Evolutionary conservation across 2,113 vertebrate species (phyloP).

Genomic region (Chlorodrepanis virens): DNA sequence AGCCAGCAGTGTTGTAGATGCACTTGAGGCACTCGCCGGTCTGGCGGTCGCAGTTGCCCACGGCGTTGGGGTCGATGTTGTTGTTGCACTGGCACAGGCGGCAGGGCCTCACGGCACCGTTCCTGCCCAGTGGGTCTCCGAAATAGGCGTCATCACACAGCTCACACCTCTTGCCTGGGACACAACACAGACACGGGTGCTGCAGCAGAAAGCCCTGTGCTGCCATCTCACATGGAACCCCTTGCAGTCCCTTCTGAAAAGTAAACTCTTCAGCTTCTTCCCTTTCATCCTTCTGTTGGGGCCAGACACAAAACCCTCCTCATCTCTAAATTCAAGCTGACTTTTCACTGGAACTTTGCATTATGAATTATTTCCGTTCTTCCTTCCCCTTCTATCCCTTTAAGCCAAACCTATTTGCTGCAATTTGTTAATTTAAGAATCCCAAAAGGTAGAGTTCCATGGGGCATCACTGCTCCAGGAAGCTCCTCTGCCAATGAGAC

Average conservation of each 20-base stretch:
- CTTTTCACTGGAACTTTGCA: not conserved
- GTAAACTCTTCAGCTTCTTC: not conserved
- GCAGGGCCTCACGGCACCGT: slow-evolving; percentile 77
- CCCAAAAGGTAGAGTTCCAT: accelerated
- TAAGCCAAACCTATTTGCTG: not conserved
- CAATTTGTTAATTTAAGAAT: not conserved
- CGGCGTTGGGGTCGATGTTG: slow-evolving; percentile 87
- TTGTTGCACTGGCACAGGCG: slow-evolving; percentile 88
- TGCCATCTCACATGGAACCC: not conserved
- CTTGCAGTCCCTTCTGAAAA: not conserved
- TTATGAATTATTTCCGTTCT: not conserved
- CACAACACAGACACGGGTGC: accelerated
- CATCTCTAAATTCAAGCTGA: not conserved
- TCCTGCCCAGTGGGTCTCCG: slow-evolving; percentile 84
- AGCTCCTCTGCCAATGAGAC: not conserved
- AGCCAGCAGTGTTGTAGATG: slow-evolving; percentile 86
- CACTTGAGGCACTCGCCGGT: slow-evolving; percentile 91
- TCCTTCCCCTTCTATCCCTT: not conserved
- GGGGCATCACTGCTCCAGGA: not conserved
- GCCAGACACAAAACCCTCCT: not conserved
- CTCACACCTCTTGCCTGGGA: slow-evolving; percentile 90
- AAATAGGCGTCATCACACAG: slow-evolving; percentile 96
- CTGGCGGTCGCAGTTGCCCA: slow-evolving; percentile 84
- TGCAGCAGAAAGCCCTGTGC: not conserved
- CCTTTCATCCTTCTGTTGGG: not conserved